phyloP scores from a whole-genome alignment of 1,140 invertebrate species.

The Pachyrhynchus sulphureomaculatus region DNA sequence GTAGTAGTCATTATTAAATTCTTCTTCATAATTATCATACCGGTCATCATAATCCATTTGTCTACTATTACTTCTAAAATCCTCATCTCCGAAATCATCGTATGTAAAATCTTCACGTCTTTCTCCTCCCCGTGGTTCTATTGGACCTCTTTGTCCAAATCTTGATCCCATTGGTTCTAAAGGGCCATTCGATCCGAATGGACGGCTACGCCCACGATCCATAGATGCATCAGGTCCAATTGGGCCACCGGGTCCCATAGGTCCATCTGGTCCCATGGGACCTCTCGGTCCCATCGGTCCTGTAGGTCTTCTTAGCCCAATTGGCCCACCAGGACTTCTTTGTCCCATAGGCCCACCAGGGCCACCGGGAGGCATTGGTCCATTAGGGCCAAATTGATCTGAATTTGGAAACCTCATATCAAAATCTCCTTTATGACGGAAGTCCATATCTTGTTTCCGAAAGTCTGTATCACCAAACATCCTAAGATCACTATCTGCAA shows the following conservation, averaged over 20 bases:
- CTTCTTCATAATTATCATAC: constrained; percentile 34
- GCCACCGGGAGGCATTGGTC: not conserved
- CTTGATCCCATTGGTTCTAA: too few relatives aligned
- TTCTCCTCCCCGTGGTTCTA: too few relatives aligned
- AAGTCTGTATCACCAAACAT: constrained; percentile 33
- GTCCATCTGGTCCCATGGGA: not conserved
- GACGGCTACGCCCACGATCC: not conserved
- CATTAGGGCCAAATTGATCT: not conserved
- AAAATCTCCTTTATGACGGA: constrained; percentile 28
- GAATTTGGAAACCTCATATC: constrained; percentile 24
- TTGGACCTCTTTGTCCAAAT: not conserved
- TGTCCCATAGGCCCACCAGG: not conserved
- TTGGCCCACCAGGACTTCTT: not conserved
- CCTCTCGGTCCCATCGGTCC: not conserved
- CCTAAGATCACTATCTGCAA: constrained; percentile 31
- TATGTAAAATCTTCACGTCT: constrained; percentile 21
- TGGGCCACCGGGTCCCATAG: not conserved
- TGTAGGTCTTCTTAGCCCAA: not conserved
- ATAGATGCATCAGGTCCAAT: not conserved
- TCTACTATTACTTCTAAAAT: constrained; percentile 33
- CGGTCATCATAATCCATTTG: constrained; percentile 5
- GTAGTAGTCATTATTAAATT: constrained; percentile 32
- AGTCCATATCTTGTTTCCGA: constrained; percentile 35
- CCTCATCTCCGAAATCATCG: constrained; percentile 36
- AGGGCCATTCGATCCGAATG: not conserved